These are phyloP conservation scores for Pandion haliaetus DNA, from an alignment of 2,113 vertebrate species.

Conservation along the genomic window DNA sequence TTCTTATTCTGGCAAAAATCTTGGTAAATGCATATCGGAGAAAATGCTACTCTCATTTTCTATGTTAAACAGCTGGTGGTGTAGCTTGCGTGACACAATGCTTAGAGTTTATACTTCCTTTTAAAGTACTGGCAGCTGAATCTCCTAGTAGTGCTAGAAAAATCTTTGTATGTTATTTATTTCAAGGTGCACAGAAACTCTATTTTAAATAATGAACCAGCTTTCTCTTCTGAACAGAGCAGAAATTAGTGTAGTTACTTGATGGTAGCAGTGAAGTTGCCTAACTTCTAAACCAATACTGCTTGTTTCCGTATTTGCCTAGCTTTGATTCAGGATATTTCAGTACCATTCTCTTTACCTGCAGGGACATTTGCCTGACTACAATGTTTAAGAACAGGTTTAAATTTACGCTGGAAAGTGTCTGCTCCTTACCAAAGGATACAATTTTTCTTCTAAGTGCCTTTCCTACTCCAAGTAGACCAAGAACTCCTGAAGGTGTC, in stretches of 20 bases:
- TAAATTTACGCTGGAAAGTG: not conserved
- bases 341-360: not conserved
- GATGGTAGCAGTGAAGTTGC: not conserved
- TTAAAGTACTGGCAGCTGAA: not conserved
- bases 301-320: not conserved
- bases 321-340: not conserved
- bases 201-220: not conserved
- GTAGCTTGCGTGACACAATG: not conserved
- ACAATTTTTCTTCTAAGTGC: not conserved
- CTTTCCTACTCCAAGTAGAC: not conserved
- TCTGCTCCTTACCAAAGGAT: not conserved
- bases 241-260: not conserved
- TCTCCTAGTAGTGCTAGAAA: not conserved
- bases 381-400: not conserved
- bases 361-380: not conserved
- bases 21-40: not conserved
- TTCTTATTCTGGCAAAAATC: not conserved
- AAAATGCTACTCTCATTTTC: not conserved
- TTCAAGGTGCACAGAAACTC: not conserved
- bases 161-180: not conserved
- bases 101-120: not conserved
- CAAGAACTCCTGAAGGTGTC: not conserved
- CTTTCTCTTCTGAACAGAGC: not conserved
- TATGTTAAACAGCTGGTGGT: not conserved
- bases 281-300: not conserved